phyloP scores from a whole-genome alignment of 2,113 vertebrate species.

The Apeltes quadracus region DNA sequence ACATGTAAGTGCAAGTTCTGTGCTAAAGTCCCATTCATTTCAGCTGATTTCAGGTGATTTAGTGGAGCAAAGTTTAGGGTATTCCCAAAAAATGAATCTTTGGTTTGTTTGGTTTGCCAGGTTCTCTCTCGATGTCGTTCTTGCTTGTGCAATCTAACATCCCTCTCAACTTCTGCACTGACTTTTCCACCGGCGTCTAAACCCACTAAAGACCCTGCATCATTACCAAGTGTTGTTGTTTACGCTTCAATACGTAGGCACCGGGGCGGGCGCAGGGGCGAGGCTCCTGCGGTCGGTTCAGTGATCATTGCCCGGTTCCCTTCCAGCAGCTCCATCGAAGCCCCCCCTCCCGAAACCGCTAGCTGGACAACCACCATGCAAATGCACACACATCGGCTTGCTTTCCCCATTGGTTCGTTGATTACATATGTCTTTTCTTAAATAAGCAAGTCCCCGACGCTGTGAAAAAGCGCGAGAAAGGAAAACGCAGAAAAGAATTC shows the following conservation, averaged over 20 bases:
- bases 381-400: background rate
- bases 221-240: background rate
- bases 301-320: background rate
- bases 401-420: background rate
- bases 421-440: background rate
- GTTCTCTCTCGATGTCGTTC: no score
- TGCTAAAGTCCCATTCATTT: no score
- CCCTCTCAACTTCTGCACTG: background rate
- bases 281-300: background rate
- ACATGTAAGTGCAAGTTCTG: no score
- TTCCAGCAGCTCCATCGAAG: background rate
- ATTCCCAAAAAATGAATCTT: no score
- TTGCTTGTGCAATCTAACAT: background rate
- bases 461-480: constrained; percentile 26
- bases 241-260: background rate
- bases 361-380: constrained; percentile 20
- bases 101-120: no score
- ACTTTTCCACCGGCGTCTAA: background rate
- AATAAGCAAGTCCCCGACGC: constrained; percentile 25
- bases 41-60: no score
- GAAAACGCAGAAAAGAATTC: constrained; percentile 18
- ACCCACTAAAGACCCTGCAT: background rate
- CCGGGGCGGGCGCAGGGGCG: background rate
- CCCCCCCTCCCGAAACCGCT: background rate
- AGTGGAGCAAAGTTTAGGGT: no score